A percentile compares a stretch with the other conserved stretches of the same genome.
Evolutionary conservation across 2,113 vertebrate genomes (phyloP).

Genomic region (Nesogale talazaci): DNA sequence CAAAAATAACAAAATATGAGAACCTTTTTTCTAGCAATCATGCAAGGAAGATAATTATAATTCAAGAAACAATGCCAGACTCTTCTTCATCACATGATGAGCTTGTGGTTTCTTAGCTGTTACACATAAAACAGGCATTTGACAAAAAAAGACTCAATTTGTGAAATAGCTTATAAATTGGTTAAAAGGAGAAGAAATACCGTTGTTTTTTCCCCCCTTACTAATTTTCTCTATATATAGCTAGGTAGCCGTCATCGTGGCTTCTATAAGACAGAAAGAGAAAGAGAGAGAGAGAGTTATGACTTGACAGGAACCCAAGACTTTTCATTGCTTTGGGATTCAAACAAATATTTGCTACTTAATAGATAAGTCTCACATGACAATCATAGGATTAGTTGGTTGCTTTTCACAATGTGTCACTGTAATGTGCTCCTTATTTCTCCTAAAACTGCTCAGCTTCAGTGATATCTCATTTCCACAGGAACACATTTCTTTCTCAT

Average conservation of each 20-base stretch:
- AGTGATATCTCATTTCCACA: conserved; percentile 24
- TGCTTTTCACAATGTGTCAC: conserved; percentile 59
- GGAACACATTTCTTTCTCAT: conserved; percentile 22
- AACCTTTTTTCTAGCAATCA: conserved; percentile 42
- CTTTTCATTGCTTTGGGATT: conserved; percentile 74
- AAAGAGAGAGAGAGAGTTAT: background rate
- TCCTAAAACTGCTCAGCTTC: conserved; percentile 13
- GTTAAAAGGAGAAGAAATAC: conserved; percentile 12
- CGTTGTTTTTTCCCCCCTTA: too few species aligned
- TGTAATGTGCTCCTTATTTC: background rate
- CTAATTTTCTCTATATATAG: background rate
- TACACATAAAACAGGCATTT: conserved; percentile 58
- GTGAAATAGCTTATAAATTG: conserved; percentile 60
- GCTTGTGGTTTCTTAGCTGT: conserved; percentile 64
- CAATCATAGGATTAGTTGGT: conserved; percentile 59
- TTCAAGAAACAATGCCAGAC: conserved; percentile 43
- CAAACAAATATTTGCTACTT: conserved; percentile 71
- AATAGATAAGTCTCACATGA: conserved; percentile 70
- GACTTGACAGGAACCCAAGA: conserved; percentile 33
- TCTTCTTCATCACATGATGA: conserved; percentile 51
- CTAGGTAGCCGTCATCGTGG: background rate
- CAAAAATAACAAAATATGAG: conserved; percentile 61
- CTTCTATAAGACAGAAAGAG: background rate
- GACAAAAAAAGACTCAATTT: conserved; percentile 63
- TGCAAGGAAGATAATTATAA: conserved; percentile 56